A percentile compares a stretch with the other conserved stretches of the same genome.
Conservation (phyloP, 2,797 vertebrate species). For the Austrolebias charrua region DNA sequence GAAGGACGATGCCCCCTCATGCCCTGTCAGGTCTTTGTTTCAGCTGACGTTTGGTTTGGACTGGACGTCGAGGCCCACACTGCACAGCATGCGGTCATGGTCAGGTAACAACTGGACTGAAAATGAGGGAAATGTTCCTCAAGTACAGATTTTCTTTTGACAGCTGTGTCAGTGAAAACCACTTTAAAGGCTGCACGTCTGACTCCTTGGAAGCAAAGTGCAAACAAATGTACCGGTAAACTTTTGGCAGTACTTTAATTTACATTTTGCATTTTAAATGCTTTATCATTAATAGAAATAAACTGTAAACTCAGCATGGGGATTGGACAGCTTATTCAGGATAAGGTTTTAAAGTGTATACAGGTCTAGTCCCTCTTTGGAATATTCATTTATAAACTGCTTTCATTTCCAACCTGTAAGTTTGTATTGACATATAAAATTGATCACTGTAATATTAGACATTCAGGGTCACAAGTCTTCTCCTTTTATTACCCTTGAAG, state of each 20-base stretch:
- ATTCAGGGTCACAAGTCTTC: constrained; percentile 41
- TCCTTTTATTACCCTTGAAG: constrained; percentile 57
- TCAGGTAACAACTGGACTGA: too few relatives aligned
- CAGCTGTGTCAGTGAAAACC: neutral
- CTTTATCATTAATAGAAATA: constrained; percentile 3
- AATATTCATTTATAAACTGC: neutral
- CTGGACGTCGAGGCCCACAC: too few relatives aligned
- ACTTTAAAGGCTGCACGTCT: neutral
- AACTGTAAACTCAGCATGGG: constrained; percentile 41
- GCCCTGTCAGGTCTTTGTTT: too few relatives aligned
- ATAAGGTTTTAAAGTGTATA: constrained; percentile 18
- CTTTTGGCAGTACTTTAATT: neutral
- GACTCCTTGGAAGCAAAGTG: neutral
- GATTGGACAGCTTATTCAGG: constrained; percentile 38
- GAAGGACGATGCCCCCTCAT: too few relatives aligned
- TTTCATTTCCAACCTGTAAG: constrained; percentile 13
- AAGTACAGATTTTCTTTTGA: too few relatives aligned
- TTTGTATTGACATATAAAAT: constrained; percentile 35
- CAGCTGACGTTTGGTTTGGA: too few relatives aligned
- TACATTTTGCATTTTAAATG: neutral
- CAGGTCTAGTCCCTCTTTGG: neutral
- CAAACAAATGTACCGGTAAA: neutral
- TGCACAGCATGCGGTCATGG: too few relatives aligned
- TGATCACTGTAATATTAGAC: constrained; percentile 44
- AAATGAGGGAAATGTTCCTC: too few relatives aligned